Percentiles rank a stretch among this genome's conserved stretches.
Conservation (phyloP, 1,140 invertebrate genomes). For the Atopsyche davidsoni region DNA sequence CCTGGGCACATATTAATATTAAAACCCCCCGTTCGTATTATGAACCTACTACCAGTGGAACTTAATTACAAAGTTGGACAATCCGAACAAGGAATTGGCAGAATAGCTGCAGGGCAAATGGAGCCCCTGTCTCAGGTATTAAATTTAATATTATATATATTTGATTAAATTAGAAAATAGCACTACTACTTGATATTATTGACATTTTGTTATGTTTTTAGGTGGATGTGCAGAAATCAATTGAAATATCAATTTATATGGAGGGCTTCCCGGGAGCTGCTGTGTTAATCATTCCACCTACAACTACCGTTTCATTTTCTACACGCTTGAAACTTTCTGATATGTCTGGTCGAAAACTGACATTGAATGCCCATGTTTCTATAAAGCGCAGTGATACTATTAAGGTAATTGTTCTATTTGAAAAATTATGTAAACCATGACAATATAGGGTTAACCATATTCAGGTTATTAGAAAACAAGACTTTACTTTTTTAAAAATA, state of each 20-base stretch:
- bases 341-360: conserved; percentile 61
- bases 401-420: conserved; percentile 40
- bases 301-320: conserved; percentile 41
- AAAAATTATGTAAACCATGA: too few relatives aligned
- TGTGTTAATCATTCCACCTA: conserved; percentile 49
- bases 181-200: not conserved
- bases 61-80: conserved; percentile 54
- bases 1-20: conserved; percentile 83
- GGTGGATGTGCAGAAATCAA: conserved; percentile 62
- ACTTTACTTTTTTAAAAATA: too few relatives aligned
- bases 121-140: conserved; percentile 34
- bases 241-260: conserved; percentile 68
- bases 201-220: conserved; percentile 35
- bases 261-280: conserved; percentile 77
- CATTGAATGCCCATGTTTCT: conserved; percentile 61
- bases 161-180: not conserved
- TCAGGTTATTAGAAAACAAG: too few relatives aligned
- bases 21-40: conserved; percentile 74
- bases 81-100: conserved; percentile 17
- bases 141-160: not conserved
- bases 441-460: too few relatives aligned
- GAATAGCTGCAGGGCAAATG: conserved; percentile 35
- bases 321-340: conserved; percentile 56
- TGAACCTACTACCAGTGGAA: conserved; percentile 71
- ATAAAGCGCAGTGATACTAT: conserved; percentile 45